Evolutionary conservation across 1,140 invertebrate genomes (phyloP).

Genomic region (Stegodyphus mimosarum): DNA sequence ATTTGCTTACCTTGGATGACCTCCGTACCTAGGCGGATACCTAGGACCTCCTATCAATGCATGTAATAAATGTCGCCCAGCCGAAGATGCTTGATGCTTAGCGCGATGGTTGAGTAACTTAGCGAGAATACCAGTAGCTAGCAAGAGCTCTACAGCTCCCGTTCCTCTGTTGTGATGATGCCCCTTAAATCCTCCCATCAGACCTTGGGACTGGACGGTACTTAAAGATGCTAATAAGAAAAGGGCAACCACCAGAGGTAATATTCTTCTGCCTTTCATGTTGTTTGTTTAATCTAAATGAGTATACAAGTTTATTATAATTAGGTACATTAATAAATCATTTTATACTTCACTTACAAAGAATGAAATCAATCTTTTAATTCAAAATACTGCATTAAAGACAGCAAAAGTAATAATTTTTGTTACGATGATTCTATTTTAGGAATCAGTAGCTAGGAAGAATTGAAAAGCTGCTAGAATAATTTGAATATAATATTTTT

Average conservation of each 20-base stretch:
- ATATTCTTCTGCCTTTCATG: slow-evolving; percentile 13
- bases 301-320: neutral
- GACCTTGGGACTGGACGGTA: slow-evolving; percentile 16
- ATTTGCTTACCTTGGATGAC: neutral
- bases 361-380: too few relatives aligned
- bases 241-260: neutral
- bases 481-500: too few relatives aligned
- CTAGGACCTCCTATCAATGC: slow-evolving; percentile 29
- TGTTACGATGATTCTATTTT: too few relatives aligned
- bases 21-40: slow-evolving; percentile 12
- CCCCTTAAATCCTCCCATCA: slow-evolving; percentile 41
- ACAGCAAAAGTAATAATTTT: too few relatives aligned
- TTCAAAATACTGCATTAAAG: too few relatives aligned
- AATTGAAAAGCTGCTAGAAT: too few relatives aligned
- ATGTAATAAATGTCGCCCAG: slow-evolving; percentile 22
- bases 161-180: slow-evolving; percentile 18
- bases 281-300: neutral
- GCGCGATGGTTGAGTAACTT: slow-evolving; percentile 36
- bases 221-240: neutral
- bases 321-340: neutral
- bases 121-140: slow-evolving; percentile 50
- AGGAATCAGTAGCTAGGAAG: too few relatives aligned
- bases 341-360: too few relatives aligned
- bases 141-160: slow-evolving; percentile 28
- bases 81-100: slow-evolving; percentile 6